phyloP scores from a whole-genome alignment of 2,888 invertebrate species.

The Notodonta dromedarius region DNA sequence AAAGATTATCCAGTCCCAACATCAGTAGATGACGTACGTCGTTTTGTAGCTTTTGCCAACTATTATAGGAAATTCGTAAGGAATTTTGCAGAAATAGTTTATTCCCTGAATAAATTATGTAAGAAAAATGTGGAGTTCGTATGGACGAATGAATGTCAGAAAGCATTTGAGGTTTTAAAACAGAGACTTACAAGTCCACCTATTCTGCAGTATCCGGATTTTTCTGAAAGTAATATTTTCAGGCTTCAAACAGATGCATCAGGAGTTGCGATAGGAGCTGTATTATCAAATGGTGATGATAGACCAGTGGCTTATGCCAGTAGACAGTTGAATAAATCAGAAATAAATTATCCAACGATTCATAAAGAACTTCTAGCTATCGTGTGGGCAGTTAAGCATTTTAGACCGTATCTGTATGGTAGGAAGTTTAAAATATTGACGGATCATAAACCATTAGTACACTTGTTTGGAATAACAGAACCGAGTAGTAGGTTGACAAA shows the following conservation, averaged over 20 bases:
- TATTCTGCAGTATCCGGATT: constrained; percentile 8
- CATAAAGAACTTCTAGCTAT: constrained; percentile 24
- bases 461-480: constrained; percentile 21
- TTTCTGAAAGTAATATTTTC: constrained; percentile 12
- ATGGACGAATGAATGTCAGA: constrained; percentile 15
- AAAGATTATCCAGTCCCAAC: not conserved
- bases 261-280: constrained; percentile 14
- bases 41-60: not conserved
- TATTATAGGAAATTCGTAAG: constrained; percentile 7
- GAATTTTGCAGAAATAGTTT: constrained; percentile 19
- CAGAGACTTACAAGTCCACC: constrained; percentile 7
- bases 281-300: constrained; percentile 9
- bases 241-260: constrained; percentile 20
- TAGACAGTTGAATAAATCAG: constrained; percentile 16
- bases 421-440: constrained; percentile 16
- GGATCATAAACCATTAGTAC: constrained; percentile 20
- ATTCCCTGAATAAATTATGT: constrained; percentile 21
- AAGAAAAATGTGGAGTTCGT: constrained; percentile 18
- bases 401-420: constrained; percentile 27
- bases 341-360: constrained; percentile 21
- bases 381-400: constrained; percentile 23
- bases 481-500: constrained; percentile 21
- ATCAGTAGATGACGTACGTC: not conserved
- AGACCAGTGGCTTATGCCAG: constrained; percentile 21
- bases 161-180: constrained; percentile 15